A percentile compares a stretch with the other conserved stretches of the same genome.
Conservation (phyloP, 2,113 vertebrate species). For the Gnathonemus echidnorhynchus region DNA sequence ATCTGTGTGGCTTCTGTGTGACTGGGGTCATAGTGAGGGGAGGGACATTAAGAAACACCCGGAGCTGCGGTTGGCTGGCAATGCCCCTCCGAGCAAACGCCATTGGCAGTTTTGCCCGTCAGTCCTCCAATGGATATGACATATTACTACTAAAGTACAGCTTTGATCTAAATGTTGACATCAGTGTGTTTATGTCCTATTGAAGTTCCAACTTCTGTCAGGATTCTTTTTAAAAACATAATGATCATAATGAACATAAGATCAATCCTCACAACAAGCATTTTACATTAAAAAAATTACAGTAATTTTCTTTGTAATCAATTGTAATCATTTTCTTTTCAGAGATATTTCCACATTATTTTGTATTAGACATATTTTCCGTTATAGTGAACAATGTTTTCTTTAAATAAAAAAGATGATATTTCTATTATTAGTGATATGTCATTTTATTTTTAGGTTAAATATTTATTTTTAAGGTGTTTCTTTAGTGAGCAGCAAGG, state of each 20-base stretch:
- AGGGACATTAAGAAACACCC: conserved; percentile 43
- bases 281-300: background rate
- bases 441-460: background rate
- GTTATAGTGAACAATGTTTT: background rate
- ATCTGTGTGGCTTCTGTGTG: conserved; percentile 34
- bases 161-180: conserved; percentile 30
- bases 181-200: background rate
- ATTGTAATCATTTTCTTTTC: background rate
- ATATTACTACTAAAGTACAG: conserved; percentile 51
- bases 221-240: background rate
- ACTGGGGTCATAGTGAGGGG: conserved; percentile 24
- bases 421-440: background rate
- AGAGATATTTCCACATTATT: background rate
- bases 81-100: conserved; percentile 49
- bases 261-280: background rate
- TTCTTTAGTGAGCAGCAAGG: background rate
- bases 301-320: background rate
- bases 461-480: background rate
- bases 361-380: background rate
- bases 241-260: background rate
- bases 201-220: background rate
- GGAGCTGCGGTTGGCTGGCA: conserved; percentile 58
- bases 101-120: conserved; percentile 62
- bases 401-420: background rate
- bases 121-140: conserved; percentile 55